Evolutionary conservation across 1,140 invertebrate genomes (phyloP).

Genomic region (Bombus waltoni): DNA sequence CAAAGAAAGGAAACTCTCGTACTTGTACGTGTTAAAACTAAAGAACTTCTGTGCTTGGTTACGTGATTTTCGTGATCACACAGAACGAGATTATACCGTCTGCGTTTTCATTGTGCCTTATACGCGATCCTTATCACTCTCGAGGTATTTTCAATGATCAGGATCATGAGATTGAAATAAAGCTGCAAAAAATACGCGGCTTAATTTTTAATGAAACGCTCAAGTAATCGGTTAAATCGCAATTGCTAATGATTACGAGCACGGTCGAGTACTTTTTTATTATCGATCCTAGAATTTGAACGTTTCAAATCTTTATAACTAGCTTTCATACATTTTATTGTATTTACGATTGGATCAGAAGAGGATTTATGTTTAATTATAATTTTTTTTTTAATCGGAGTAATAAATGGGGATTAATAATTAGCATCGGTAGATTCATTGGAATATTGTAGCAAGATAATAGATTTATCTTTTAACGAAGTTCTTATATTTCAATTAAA

Average conservation of each 20-base stretch:
- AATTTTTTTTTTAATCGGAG: background rate
- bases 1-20: background rate
- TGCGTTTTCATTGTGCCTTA: background rate
- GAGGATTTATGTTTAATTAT: background rate
- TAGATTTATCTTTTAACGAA: too few relatives aligned
- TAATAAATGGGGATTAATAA: background rate
- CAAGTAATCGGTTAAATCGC: background rate
- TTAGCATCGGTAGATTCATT: background rate
- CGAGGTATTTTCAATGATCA: background rate
- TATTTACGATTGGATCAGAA: background rate
- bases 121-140: background rate
- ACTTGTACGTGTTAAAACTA: background rate
- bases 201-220: background rate
- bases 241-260: background rate
- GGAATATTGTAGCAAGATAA: background rate
- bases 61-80: background rate
- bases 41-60: background rate
- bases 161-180: background rate
- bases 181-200: background rate
- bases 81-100: background rate
- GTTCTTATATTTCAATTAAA: too few relatives aligned
- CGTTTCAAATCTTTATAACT: background rate
- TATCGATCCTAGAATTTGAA: background rate
- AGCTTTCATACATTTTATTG: background rate
- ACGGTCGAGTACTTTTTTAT: background rate